Evolutionary conservation across 2,888 invertebrate species (phyloP).

Genomic region (Melolontha melolontha): DNA sequence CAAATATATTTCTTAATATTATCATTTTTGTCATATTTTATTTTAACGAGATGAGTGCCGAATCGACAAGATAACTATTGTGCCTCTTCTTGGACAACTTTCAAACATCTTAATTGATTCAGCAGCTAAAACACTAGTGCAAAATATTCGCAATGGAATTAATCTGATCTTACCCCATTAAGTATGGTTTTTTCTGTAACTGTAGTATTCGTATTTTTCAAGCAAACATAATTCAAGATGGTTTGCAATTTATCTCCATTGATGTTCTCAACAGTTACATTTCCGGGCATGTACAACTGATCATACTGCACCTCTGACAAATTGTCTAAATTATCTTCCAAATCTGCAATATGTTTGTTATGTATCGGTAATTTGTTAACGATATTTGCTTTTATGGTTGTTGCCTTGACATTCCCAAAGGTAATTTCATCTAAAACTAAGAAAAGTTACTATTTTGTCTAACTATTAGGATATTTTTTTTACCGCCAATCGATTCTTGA

Average conservation of each 20-base stretch:
- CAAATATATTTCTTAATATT: no score
- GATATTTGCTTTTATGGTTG: conserved; percentile 47
- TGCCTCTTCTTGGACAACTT: no score
- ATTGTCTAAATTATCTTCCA: neutral
- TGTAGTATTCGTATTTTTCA: conserved; percentile 62
- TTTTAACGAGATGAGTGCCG: no score
- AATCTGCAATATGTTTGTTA: conserved; percentile 39
- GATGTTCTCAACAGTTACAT: conserved; percentile 61
- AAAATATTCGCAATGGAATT: no score
- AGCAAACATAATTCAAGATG: conserved; percentile 64
- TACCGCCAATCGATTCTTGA: neutral
- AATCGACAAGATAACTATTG: no score
- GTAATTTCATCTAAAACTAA: conserved; percentile 42
- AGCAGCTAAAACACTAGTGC: no score
- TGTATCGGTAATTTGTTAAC: conserved; percentile 51
- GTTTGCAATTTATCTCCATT: conserved; percentile 67
- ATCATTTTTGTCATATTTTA: no score
- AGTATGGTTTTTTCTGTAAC: conserved; percentile 64
- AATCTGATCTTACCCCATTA: conserved; percentile 63
- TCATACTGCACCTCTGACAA: conserved; percentile 34
- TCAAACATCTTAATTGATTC: no score
- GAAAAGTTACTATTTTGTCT: no score
- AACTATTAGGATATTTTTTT: no score
- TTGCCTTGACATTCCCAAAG: conserved; percentile 52
- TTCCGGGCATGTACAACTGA: conserved; percentile 55